phyloP scores from a whole-genome alignment of 2,888 invertebrate genomes.

The Diarsia rubi region DNA sequence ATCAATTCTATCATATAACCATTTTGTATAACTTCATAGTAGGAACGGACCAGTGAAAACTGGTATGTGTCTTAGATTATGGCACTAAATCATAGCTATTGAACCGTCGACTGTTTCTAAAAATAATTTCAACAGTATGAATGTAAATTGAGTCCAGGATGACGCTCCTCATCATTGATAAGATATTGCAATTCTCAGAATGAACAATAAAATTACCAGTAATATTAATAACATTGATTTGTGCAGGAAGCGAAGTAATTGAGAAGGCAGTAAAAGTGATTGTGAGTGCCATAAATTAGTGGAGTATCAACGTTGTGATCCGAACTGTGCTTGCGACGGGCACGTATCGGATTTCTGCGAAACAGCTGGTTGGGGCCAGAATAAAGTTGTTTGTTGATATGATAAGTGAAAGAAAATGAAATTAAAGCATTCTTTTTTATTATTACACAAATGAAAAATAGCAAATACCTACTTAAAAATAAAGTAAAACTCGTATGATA shows the following conservation, averaged over 20 bases:
- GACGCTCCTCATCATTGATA: slow-evolving; percentile 39
- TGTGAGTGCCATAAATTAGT: slow-evolving; percentile 61
- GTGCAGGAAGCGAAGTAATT: slow-evolving; percentile 58
- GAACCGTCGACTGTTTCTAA: slow-evolving; percentile 5
- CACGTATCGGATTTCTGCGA: slow-evolving; percentile 78
- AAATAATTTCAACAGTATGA: slow-evolving; percentile 15
- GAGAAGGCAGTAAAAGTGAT: slow-evolving; percentile 62
- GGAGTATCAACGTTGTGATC: slow-evolving; percentile 54
- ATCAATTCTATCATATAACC: too few species aligned
- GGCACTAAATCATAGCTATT: not conserved
- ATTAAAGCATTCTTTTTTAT: not conserved
- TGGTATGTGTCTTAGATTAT: not conserved
- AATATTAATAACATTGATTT: slow-evolving; percentile 45
- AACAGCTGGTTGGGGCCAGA: slow-evolving; percentile 58
- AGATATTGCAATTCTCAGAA: slow-evolving; percentile 45
- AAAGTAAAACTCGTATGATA: not conserved
- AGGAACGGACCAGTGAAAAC: not conserved
- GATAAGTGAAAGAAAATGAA: not conserved
- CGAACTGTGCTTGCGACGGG: slow-evolving; percentile 41
- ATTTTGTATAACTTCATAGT: too few species aligned
- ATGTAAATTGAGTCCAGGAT: not conserved
- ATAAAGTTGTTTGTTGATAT: slow-evolving; percentile 2
- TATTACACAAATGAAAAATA: not conserved
- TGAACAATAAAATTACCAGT: slow-evolving; percentile 38
- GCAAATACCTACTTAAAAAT: not conserved